Percentiles rank a stretch among this genome's conserved stretches.
These are phyloP conservation scores for Arrhopalites spinosus DNA, from an alignment of 2,888 invertebrate genomes.

Conservation along the genomic window DNA sequence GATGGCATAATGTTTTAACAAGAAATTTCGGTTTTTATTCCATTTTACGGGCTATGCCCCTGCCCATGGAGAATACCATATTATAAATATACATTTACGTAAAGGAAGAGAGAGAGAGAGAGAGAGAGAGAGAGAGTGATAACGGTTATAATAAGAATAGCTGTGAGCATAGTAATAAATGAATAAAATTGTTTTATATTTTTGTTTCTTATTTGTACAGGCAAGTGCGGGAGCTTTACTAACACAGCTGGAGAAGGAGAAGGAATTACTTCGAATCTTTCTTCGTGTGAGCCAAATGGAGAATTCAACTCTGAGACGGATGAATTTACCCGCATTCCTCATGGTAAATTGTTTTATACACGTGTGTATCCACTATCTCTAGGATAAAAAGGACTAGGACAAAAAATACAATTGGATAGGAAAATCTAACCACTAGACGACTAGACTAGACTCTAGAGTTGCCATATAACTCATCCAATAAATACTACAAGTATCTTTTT, in stretches of 20 bases:
- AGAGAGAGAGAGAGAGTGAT: neutral
- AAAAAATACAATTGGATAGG: too few species aligned
- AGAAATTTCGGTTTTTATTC: neutral
- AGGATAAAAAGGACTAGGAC: too few species aligned
- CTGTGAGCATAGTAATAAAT: too few species aligned
- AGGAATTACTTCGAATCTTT: conserved; percentile 90
- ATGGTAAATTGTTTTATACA: conserved; percentile 73
- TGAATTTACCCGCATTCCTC: conserved; percentile 96
- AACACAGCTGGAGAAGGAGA: conserved; percentile 91
- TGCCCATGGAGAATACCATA: neutral
- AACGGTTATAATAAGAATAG: too few species aligned
- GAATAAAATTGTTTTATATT: too few species aligned
- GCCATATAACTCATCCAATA: too few species aligned
- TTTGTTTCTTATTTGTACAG: conserved; percentile 61
- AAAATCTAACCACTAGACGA: too few species aligned
- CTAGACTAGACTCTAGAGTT: too few species aligned
- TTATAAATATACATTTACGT: too few species aligned
- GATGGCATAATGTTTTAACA: neutral
- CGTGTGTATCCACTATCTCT: too few species aligned
- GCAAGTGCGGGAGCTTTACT: conserved; percentile 84
- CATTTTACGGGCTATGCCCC: neutral
- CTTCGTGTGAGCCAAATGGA: conserved; percentile 96
- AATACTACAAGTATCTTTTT: too few species aligned
- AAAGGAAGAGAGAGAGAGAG: neutral
- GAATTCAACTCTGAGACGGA: conserved; percentile 85